These are phyloP conservation scores for Arctocebus calabarensis DNA, from an alignment of 2,797 vertebrate genomes.

Conservation along the genomic window DNA sequence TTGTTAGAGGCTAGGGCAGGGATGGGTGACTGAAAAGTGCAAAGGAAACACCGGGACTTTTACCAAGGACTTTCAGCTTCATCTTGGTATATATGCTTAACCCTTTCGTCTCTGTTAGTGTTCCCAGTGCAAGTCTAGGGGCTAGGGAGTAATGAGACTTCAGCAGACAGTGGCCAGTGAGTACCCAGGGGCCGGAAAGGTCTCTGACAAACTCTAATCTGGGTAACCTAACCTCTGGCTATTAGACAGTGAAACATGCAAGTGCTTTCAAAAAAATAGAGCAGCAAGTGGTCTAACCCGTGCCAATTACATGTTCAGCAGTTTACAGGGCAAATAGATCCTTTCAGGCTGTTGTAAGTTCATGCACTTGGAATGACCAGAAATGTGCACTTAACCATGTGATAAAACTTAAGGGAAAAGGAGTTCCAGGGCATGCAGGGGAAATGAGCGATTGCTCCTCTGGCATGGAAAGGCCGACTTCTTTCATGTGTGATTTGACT, in stretches of 20 bases:
- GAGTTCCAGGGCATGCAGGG: neutral
- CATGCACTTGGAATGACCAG: conserved; percentile 63
- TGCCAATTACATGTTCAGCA: neutral
- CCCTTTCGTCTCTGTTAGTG: neutral
- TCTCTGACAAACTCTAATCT: neutral
- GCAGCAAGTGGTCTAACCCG: neutral
- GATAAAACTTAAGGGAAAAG: conserved; percentile 67
- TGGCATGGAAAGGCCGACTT: conserved; percentile 59
- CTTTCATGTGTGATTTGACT: conserved; percentile 65
- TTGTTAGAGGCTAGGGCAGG: neutral
- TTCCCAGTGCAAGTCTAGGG: neutral
- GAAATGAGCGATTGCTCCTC: conserved; percentile 65
- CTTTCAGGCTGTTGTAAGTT: conserved; percentile 54
- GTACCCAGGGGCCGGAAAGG: neutral
- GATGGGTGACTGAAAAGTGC: neutral
- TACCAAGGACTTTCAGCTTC: neutral
- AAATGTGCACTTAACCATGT: conserved; percentile 46
- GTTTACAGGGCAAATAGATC: conserved; percentile 25
- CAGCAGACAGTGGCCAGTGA: neutral
- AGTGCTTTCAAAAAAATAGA: neutral
- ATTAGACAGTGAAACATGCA: neutral
- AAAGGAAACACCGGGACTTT: neutral
- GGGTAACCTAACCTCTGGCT: neutral
- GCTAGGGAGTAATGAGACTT: neutral
- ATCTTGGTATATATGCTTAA: neutral